Conservation (phyloP, 1,140 invertebrate genomes). For the Mesaphorura yosii region DNA sequence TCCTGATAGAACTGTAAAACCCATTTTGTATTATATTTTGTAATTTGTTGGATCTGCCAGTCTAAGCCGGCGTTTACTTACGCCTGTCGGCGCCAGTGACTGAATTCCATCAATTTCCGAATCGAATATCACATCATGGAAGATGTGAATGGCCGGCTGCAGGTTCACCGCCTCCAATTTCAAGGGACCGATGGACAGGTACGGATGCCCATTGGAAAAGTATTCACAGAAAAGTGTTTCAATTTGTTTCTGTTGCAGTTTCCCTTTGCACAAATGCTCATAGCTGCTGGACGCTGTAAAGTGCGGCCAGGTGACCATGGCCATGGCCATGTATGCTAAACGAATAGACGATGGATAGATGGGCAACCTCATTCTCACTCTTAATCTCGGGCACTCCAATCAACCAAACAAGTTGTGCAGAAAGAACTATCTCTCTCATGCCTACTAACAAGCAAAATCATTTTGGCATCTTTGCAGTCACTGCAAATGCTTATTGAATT, state of each 20-base stretch:
- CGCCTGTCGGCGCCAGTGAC: constrained; percentile 48
- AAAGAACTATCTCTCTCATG: too few species aligned
- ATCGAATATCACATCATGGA: constrained; percentile 79
- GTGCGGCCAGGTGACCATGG: constrained; percentile 23
- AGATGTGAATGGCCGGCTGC: constrained; percentile 75
- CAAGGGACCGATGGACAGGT: constrained; percentile 67
- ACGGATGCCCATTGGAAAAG: constrained; percentile 52
- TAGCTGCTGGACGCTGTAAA: constrained; percentile 39
- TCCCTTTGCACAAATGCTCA: constrained; percentile 82
- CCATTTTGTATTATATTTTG: constrained; percentile 89
- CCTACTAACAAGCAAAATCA: too few species aligned
- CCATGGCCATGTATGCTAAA: too few species aligned
- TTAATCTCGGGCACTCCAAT: constrained; percentile 79
- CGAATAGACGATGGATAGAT: too few species aligned
- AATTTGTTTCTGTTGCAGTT: constrained; percentile 45
- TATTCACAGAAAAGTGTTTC: constrained; percentile 72
- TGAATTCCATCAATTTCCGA: constrained; percentile 82
- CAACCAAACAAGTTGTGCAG: too few species aligned
- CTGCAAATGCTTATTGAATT: too few species aligned
- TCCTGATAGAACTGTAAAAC: constrained; percentile 86
- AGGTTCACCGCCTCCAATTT: constrained; percentile 82
- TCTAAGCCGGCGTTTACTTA: too few species aligned
- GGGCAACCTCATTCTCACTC: constrained; percentile 37
- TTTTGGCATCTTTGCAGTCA: too few species aligned
- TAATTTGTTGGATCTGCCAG: too few species aligned